phyloP scores from a whole-genome alignment of 37 sponge, comb jelly and placozoan genomes.

The Cladorhizidae sp. region DNA sequence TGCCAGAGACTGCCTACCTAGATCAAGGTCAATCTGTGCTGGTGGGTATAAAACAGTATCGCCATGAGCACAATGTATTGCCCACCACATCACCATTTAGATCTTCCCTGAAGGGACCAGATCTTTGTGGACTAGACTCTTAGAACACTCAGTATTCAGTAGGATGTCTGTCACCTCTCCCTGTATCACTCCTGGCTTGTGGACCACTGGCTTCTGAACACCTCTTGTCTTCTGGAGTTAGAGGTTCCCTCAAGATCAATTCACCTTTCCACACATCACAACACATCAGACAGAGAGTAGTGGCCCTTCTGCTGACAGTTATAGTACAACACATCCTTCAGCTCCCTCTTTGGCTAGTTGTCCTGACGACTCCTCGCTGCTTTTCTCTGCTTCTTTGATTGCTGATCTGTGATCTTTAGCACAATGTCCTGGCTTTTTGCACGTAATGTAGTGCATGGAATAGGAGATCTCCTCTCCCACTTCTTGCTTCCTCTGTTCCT shows the following conservation, averaged over 20 bases:
- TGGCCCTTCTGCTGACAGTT: not conserved
- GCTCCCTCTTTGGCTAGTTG: not conserved
- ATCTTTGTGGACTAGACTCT: not conserved
- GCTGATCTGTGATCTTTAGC: not conserved
- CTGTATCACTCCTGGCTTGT: not conserved
- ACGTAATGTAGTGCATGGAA: not conserved
- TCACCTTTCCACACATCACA: not conserved
- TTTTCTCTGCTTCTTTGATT: not conserved
- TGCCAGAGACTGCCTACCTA: too few species aligned
- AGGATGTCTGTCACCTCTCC: constrained; percentile 20
- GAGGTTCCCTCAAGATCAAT: not conserved
- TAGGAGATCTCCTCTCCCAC: too few species aligned
- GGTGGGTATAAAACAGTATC: not conserved
- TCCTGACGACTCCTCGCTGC: not conserved
- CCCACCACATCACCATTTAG: not conserved
- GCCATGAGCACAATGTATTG: not conserved
- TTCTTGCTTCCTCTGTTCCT: too few species aligned
- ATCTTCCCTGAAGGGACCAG: not conserved
- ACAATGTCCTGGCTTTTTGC: constrained; percentile 1
- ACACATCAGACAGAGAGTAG: not conserved
- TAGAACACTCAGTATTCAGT: constrained; percentile 3
- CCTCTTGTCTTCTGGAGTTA: not conserved
- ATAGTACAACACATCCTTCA: too few species aligned
- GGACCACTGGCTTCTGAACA: not conserved
- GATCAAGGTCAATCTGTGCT: not conserved